Evolutionary conservation across 1,140 invertebrate species (phyloP).

Genomic region (Aphaenogaster rudis): DNA sequence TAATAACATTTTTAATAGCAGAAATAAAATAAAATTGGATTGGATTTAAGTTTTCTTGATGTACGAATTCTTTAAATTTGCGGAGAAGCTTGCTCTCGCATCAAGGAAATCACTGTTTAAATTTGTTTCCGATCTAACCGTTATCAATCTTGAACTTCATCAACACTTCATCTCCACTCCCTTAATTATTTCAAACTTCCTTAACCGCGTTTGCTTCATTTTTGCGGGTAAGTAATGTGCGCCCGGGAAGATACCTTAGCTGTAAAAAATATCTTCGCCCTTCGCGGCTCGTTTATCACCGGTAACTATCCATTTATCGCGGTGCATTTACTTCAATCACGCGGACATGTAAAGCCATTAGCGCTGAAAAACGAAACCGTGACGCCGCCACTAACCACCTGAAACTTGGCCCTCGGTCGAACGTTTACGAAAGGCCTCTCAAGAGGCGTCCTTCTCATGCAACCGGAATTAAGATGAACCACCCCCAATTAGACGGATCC

Average conservation of each 20-base stretch:
- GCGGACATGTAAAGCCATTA: slow-evolving; percentile 63
- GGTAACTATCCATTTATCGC: slow-evolving; percentile 64
- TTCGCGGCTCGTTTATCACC: slow-evolving; percentile 62
- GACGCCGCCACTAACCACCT: slow-evolving; percentile 41
- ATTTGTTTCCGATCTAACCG: slow-evolving; percentile 25
- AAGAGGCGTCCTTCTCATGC: too few species aligned
- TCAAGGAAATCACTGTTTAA: slow-evolving; percentile 44
- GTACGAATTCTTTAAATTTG: background rate
- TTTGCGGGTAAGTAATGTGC: slow-evolving; percentile 58
- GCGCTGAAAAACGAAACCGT: slow-evolving; percentile 57
- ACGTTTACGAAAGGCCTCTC: slow-evolving; percentile 48
- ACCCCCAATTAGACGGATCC: slow-evolving; percentile 33
- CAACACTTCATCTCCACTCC: slow-evolving; percentile 58
- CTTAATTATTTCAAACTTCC: slow-evolving; percentile 63
- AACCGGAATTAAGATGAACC: slow-evolving; percentile 55
- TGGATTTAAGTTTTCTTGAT: background rate
- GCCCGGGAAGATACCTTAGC: slow-evolving; percentile 45
- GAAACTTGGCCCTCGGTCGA: slow-evolving; percentile 44
- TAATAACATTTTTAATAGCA: background rate
- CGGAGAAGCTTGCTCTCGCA: background rate
- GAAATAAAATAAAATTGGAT: background rate
- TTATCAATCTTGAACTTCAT: slow-evolving; percentile 61
- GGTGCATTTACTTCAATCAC: slow-evolving; percentile 66
- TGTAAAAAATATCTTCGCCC: slow-evolving; percentile 63
- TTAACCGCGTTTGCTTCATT: slow-evolving; percentile 51